These are phyloP conservation scores for Leptinotarsa texana DNA, from an alignment of 1,140 invertebrate species.

Conservation along the genomic window DNA sequence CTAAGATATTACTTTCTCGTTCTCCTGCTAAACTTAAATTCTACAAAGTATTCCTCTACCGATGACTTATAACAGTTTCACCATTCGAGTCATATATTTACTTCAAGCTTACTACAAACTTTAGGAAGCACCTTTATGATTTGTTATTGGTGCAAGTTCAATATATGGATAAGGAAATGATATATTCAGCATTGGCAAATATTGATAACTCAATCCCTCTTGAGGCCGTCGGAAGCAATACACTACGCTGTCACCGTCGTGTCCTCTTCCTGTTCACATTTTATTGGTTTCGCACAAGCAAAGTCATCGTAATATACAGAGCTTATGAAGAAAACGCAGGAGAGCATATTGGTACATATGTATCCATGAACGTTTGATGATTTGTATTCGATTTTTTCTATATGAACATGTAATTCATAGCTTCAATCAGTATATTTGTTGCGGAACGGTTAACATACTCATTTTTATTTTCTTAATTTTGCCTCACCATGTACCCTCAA, in stretches of 20 bases:
- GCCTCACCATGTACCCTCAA: too few species aligned
- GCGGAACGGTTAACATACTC: too few species aligned
- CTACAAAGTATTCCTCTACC: background rate
- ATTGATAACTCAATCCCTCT: slow-evolving; percentile 21
- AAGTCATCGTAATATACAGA: too few species aligned
- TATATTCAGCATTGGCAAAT: slow-evolving; percentile 19
- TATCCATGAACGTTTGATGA: too few species aligned
- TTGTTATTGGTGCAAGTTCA: slow-evolving; percentile 12
- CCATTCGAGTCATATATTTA: background rate
- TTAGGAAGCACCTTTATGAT: slow-evolving; percentile 3
- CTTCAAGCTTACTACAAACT: background rate
- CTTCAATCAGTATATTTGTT: too few species aligned
- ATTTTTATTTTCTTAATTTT: too few species aligned
- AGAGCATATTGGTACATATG: too few species aligned
- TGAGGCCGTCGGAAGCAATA: slow-evolving; percentile 14
- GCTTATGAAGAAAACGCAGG: too few species aligned
- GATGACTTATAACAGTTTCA: background rate
- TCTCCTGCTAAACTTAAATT: background rate
- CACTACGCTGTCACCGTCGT: slow-evolving; percentile 9
- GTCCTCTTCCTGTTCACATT: slow-evolving; percentile 2
- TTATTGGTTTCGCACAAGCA: background rate
- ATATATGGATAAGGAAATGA: slow-evolving; percentile 19
- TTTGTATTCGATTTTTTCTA: too few species aligned
- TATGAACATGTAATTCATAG: too few species aligned
- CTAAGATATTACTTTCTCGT: slow-evolving; percentile 1